Evolutionary conservation across 1,140 invertebrate genomes (phyloP), one percentile per base, ranked within the genome.

Genomic region (Listronotus bonariensis): DNA sequence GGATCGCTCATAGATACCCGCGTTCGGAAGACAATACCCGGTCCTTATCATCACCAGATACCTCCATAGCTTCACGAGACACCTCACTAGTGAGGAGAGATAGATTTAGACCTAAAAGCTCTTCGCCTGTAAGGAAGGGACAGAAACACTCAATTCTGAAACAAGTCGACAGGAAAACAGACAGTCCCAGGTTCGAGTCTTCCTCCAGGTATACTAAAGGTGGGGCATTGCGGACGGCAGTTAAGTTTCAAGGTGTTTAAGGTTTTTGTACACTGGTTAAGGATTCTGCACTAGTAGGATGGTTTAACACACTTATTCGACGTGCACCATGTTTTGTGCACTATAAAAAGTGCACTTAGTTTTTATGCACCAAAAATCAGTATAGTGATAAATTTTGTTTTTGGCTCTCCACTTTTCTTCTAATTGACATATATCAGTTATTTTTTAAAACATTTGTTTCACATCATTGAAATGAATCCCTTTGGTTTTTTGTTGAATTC

Each of bases 1-100:
- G 91, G 91, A 84, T 89, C 32, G 88, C 91, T 8, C 89, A 92
- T 74, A 84, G 84, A 69, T 88, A 87, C 76, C 89, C 90, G 0
- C 87, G 79, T 69, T 79, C 81, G 9, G 80, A 82, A 45, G 87
- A 88, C 70, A 89, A 89, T 66, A 82, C 85, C 31, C 80, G 85
- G 36, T 86, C 88, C 3, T 60, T 87, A 41, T 83, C 82, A 11
- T 83, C 86, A 46, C 82, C 84, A 11, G 79, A 78, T 26, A 78
- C 76, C 3, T 78, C 79, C 40, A 67, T 80, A 3, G 76, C 75
- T 40, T 77, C 70, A 11, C 46, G 54, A 61, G 64, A 76, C 20
- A 70, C 65, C 8, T 76, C 79, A 40, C 59, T 75, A 11, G 69
- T 77, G 8, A 74, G 74, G 15, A 72, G 69, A 20, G 56, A 69